Base-by-base conservation (phyloP, 37 sponge, comb jelly and placozoan genomes). In the Hormiphora californensis region DNA sequence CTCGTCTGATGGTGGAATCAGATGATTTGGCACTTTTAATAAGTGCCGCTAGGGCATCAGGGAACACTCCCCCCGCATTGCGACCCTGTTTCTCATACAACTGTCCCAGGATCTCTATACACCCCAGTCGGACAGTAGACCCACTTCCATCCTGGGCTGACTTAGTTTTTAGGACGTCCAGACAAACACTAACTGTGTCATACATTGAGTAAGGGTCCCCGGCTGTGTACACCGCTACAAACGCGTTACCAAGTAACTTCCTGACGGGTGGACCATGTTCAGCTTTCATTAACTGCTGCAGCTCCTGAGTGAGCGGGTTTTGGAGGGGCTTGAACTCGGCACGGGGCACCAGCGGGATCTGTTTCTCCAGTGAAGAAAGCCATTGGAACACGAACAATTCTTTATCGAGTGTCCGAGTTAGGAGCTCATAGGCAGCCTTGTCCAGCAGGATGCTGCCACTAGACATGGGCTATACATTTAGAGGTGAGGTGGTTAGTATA, bases 211-310 rank as follows among this genome's bases (percentile, higher is more conserved):
- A 78, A 0, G 90, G 89, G 63, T 89, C 87, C 0, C 95, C 94
- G 34, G 61, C 69, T 19, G 33, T 17, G 78, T 92, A 94, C 17
- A 94, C 61, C 0, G 90, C 87, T 19, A 88, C 92, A 46, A 92
- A 92, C 0, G 90, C 90, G 34, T 85, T 78, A 30, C 89, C 92
- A 31, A 94, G 89, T 3, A 61, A 54, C 0, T 86, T 17, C 0
- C 89, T 89, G 0, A 89, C 91, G 0, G 91, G 89, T 17, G 94
- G 92, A 0, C 91, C 90, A 36, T 92, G 90, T 0, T 68, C 62
- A 5, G 31, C 88, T 31, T 85, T 46, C 31, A 94, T 67, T 11
- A 69, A 81, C 0, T 87, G 22, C 30, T 86, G 88, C 21, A 94
- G 89, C 78, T 94, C 81, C 17, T n/a, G 23, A 41, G 81, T 33